Conservation (phyloP, 2,888 invertebrate genomes). For the Chymomyza caudatula region DNA sequence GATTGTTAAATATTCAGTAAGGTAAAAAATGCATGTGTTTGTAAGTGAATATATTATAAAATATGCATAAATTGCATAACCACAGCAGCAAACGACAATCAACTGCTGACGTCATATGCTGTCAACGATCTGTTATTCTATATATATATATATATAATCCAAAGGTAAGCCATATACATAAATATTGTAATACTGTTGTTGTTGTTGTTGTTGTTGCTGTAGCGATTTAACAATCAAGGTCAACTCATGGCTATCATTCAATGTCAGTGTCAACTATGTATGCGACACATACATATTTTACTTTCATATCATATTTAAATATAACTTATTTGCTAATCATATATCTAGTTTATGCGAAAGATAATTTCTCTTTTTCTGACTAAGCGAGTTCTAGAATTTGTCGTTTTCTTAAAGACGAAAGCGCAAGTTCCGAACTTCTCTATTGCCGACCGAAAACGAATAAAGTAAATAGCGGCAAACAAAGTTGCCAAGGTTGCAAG, state of each 20-base stretch:
- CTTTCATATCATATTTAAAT: constrained; percentile 22
- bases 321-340: background rate
- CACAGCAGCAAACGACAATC: constrained; percentile 13
- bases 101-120: constrained; percentile 40
- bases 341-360: background rate
- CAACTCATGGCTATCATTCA: constrained; percentile 26
- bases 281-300: constrained; percentile 33
- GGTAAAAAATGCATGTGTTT: constrained; percentile 29
- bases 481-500: too few relatives aligned
- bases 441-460: too few relatives aligned
- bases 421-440: too few relatives aligned
- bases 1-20: constrained; percentile 6
- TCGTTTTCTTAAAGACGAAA: background rate
- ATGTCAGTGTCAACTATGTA: constrained; percentile 20
- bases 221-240: constrained; percentile 36
- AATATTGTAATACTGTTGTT: background rate
- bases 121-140: constrained; percentile 21
- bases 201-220: constrained; percentile 10
- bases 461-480: too few relatives aligned
- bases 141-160: constrained; percentile 30
- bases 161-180: constrained; percentile 41
- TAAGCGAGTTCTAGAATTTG: too few relatives aligned
- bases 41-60: background rate
- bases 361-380: background rate
- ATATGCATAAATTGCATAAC: constrained; percentile 14